Evolutionary conservation across 2,113 vertebrate genomes (phyloP), one percentile per base, ranked within the genome.

Genomic region (Rhombomys opimus): DNA sequence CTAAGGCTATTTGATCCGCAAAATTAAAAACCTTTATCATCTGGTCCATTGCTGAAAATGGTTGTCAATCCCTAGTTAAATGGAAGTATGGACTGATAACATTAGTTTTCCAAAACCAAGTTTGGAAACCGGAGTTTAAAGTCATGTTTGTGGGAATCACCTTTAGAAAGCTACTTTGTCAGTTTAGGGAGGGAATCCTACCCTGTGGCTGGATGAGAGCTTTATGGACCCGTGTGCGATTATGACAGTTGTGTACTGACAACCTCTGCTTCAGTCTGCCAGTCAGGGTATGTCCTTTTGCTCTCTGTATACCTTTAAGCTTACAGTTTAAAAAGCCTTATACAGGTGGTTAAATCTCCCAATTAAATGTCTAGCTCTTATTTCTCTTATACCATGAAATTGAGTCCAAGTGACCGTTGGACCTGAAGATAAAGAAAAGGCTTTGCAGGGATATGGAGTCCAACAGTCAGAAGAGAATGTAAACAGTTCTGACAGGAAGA

Each of bases 401-500:
- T 80, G 91, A 96, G 92, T 35, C 41, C 54, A 90, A 80, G 35
- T 68, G 35, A 87, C 57, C 75, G 90, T 77, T 2, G 81, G 38
- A 90, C 54, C 54, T 95, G 50, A 87, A 91, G 61, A 72, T 81
- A 88, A 96, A 95, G 77, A 76, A 94, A 96, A 94, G 38, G 77
- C 46, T 61, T 86, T 67, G 4, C 35, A 61, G n/a, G 94, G 85
- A 96, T 94, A 92, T 35, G 17, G 57, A 95, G 38, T 25, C 80
- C 90, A 90, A 68, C 27, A 85, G 65, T 92, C 63, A 95, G 76
- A 77, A 50, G 72, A 95, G 57, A 91, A 73, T 1, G 3, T 96
- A 90, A 97, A 94, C 41, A 96, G 73, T 70, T 91, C 90, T 96
- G 96, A 97, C 81, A 89, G 90, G 54, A 95, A 54, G 65, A 95